These are phyloP conservation scores for Pseudochirops cupreus DNA, from an alignment of 2,797 vertebrate species.

Conservation along the genomic window DNA sequence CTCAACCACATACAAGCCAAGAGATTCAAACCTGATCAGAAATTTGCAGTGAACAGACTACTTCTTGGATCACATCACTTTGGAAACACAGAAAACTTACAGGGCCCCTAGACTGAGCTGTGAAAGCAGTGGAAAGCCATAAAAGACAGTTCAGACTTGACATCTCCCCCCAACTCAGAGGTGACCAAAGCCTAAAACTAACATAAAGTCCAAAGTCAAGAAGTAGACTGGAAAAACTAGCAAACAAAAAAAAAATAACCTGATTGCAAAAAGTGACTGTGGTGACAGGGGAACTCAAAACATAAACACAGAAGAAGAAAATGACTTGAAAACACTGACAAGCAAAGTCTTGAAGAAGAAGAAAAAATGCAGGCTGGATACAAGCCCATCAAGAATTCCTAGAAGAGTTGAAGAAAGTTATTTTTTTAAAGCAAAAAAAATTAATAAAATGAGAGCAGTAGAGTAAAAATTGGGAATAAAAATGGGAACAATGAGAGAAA, in stretches of 20 bases:
- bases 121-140: not conserved
- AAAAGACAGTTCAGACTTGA: not conserved
- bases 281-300: not conserved
- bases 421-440: too few species aligned
- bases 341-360: not conserved
- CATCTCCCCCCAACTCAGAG: not conserved
- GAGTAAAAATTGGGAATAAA: too few species aligned
- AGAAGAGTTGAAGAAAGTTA: too few species aligned
- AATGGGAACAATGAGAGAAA: too few species aligned
- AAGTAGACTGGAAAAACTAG: not conserved
- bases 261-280: not conserved
- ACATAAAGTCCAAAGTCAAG: not conserved
- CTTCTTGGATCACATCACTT: not conserved
- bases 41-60: not conserved
- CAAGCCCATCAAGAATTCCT: too few species aligned
- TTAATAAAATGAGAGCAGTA: too few species aligned
- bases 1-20: not conserved
- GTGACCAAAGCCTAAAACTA: not conserved
- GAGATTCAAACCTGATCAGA: not conserved
- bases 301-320: not conserved
- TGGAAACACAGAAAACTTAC: not conserved
- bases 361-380: too few species aligned
- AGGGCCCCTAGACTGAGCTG: not conserved
- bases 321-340: not conserved
- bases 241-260: not conserved